Conservation (phyloP, 2,797 vertebrate genomes). For the Margarornis squamiger region DNA sequence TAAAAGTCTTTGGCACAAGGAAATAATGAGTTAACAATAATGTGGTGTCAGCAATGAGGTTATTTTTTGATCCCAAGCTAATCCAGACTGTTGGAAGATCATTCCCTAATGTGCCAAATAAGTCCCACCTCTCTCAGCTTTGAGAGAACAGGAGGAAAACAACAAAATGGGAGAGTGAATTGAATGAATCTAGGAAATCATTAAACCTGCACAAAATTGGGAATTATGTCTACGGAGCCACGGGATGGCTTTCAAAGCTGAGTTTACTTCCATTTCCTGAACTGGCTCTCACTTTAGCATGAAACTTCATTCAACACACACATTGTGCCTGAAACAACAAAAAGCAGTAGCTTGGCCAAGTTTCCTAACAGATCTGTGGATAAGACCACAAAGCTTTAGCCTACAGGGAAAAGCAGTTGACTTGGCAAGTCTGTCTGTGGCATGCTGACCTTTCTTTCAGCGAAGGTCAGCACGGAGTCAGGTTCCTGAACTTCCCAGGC, state of each 20-base stretch:
- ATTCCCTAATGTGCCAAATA: background rate
- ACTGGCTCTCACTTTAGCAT: background rate
- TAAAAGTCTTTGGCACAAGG: background rate
- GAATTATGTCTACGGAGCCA: background rate
- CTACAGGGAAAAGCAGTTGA: constrained; percentile 40
- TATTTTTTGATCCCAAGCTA: background rate
- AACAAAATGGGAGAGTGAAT: background rate
- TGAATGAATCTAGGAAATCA: background rate
- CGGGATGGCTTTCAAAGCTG: background rate
- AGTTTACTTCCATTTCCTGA: background rate
- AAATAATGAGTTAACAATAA: background rate
- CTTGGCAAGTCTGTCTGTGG: constrained; percentile 35
- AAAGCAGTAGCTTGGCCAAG: constrained; percentile 1
- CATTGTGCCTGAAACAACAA: background rate
- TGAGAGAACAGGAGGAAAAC: background rate
- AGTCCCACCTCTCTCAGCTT: background rate
- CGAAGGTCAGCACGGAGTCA: background rate
- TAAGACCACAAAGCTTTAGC: constrained; percentile 27
- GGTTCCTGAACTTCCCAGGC: constrained; percentile 28
- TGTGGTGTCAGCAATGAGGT: background rate
- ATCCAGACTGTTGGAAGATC: background rate
- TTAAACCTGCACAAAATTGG: background rate
- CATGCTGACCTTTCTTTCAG: constrained; percentile 40
- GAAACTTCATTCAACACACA: background rate
- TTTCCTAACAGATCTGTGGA: background rate